Percentiles rank a stretch among this genome's conserved stretches.
phyloP scores from a whole-genome alignment of 2,888 invertebrate genomes.

The Steinernema hermaphroditum region DNA sequence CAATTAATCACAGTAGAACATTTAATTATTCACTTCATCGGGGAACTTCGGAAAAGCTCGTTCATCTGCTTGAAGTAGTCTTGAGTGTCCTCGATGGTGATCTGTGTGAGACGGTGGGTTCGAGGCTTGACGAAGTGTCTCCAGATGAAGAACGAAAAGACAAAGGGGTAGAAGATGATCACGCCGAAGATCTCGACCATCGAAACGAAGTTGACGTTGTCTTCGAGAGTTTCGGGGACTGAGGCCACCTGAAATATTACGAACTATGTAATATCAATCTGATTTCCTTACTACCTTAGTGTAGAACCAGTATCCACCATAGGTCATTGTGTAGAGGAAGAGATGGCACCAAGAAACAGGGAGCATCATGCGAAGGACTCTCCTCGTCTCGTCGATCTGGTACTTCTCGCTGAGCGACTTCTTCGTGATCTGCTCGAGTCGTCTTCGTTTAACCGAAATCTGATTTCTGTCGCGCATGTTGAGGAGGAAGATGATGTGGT shows the following conservation, averaged over 20 bases:
- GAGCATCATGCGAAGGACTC: neutral
- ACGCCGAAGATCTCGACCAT: conserved; percentile 4
- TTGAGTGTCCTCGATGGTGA: neutral
- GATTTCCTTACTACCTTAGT: conserved; percentile 2
- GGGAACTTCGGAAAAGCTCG: neutral
- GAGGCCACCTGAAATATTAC: neutral
- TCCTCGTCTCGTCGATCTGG: conserved; percentile 1
- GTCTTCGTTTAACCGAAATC: neutral
- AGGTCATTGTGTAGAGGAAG: neutral
- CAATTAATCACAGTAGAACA: neutral
- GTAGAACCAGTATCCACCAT: conserved; percentile 2
- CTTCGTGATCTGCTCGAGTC: neutral
- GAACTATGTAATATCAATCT: too few relatives aligned
- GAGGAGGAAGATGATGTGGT: conserved; percentile 15
- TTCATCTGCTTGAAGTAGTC: conserved; percentile 11
- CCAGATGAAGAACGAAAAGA: conserved; percentile 2
- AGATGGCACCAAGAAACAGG: conserved; percentile 14
- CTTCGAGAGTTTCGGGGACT: neutral
- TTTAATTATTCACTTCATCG: neutral
- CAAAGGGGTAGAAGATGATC: conserved; percentile 5
- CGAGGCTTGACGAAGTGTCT: neutral
- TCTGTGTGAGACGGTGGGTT: neutral
- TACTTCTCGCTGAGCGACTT: conserved; percentile 17
- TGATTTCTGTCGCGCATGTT: conserved; percentile 6
- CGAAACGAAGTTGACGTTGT: neutral